A percentile compares a stretch with the other conserved stretches of the same genome.
Conservation (phyloP, 1,140 invertebrate genomes). For the Macrotrachela quadricornifera region DNA sequence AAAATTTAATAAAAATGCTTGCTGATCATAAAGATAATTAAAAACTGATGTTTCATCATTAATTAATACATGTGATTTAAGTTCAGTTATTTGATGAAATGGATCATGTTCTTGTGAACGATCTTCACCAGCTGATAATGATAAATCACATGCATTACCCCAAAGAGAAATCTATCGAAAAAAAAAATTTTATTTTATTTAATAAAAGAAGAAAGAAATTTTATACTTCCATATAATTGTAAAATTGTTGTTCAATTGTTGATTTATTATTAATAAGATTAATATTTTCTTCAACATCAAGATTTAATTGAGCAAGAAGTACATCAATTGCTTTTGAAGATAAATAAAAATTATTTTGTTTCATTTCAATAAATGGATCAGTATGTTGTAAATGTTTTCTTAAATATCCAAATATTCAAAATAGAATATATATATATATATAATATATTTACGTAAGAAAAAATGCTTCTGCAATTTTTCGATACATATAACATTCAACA, state of each 20-base stretch:
- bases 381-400: conserved; percentile 41
- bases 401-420: conserved; percentile 13
- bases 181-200: conserved; percentile 9
- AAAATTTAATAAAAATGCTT: no score
- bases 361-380: conserved; percentile 56
- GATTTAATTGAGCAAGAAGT: no score
- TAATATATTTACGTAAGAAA: conserved; percentile 38
- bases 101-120: conserved; percentile 37
- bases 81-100: conserved; percentile 38
- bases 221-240: no score
- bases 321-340: not conserved
- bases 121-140: conserved; percentile 48
- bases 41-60: not conserved
- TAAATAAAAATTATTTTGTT: conserved; percentile 26
- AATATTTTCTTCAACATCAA: no score
- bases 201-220: not conserved
- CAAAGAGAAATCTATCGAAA: conserved; percentile 34
- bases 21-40: not conserved
- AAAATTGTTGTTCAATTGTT: no score
- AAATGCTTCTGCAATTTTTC: conserved; percentile 54
- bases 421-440: conserved; percentile 5
- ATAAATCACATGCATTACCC: conserved; percentile 64
- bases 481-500: conserved; percentile 76
- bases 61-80: conserved; percentile 38
- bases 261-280: no score